These are phyloP conservation scores for Nixonia krombeini DNA, from an alignment of 1,140 invertebrate genomes.

Conservation along the genomic window DNA sequence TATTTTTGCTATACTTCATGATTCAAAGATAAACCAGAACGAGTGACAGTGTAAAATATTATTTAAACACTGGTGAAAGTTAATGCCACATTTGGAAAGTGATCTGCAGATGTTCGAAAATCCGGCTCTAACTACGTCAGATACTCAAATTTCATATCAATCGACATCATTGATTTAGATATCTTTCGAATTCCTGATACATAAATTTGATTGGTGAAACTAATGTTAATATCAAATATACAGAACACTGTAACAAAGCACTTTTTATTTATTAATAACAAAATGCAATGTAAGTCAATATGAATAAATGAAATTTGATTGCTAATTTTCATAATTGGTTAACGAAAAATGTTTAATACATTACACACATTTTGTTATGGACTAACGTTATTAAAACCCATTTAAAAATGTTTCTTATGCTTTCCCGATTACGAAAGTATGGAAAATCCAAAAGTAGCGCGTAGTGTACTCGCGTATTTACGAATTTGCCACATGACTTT, in stretches of 20 bases:
- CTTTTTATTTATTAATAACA: too few species aligned
- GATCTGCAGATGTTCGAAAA: conserved; percentile 14
- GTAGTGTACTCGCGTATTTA: not conserved
- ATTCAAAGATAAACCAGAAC: conserved; percentile 11
- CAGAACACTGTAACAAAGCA: too few species aligned
- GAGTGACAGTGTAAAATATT: conserved; percentile 41
- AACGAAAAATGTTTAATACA: too few species aligned
- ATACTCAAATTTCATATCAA: not conserved
- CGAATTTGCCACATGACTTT: not conserved
- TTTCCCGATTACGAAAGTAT: not conserved
- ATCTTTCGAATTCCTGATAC: not conserved
- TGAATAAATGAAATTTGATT: too few species aligned
- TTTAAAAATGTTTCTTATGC: not conserved
- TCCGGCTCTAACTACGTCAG: not conserved
- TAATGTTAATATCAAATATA: not conserved
- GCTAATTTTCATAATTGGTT: too few species aligned
- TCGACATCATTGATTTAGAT: not conserved
- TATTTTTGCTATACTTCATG: too few species aligned
- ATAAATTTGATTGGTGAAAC: not conserved
- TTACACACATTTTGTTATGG: too few species aligned
- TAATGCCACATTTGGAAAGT: conserved; percentile 28
- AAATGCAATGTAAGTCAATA: too few species aligned
- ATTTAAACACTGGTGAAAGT: conserved; percentile 37
- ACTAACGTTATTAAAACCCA: too few species aligned
- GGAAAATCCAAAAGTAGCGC: not conserved